Evolutionary conservation across 2,888 invertebrate genomes (phyloP).

Genomic region (Trilocha varians): DNA sequence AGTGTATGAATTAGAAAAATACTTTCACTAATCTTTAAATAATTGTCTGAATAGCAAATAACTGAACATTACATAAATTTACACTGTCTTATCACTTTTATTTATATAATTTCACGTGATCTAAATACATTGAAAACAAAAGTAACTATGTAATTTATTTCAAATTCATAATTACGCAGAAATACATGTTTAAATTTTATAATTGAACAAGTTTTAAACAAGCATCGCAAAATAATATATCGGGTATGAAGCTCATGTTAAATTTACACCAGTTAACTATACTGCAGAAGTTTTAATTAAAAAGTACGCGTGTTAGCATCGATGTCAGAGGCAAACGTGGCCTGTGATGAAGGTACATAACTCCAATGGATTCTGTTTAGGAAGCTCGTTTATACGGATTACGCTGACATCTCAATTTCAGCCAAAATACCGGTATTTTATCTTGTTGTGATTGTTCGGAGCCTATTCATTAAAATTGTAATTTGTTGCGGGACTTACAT

Average conservation of each 20-base stretch:
- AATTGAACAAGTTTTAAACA: background rate
- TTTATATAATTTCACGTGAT: too few species aligned
- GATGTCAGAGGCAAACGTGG: slow-evolving; percentile 9
- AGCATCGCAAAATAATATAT: too few species aligned
- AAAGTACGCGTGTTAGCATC: slow-evolving; percentile 11
- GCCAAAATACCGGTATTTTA: slow-evolving; percentile 22
- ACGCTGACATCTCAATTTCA: slow-evolving; percentile 33
- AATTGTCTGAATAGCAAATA: too few species aligned
- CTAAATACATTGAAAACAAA: too few species aligned
- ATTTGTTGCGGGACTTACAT: background rate
- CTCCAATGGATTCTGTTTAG: slow-evolving; percentile 16
- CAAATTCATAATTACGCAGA: too few species aligned
- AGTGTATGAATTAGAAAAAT: too few species aligned
- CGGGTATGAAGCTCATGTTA: background rate
- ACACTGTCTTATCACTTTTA: too few species aligned
- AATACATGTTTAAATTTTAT: too few species aligned
- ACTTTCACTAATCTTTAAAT: too few species aligned
- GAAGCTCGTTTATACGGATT: slow-evolving; percentile 31
- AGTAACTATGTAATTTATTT: too few species aligned
- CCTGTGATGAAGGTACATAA: slow-evolving; percentile 6
- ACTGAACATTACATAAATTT: too few species aligned
- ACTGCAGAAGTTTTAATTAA: slow-evolving; percentile 6
- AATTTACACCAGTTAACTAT: background rate
- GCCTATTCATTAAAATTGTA: slow-evolving; percentile 9
- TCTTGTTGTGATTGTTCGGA: slow-evolving; percentile 28